A percentile compares a stretch with the other conserved stretches of the same genome.
Evolutionary conservation across 2,797 vertebrate species (phyloP).

Genomic region (Rhabdophis nuchalis): DNA sequence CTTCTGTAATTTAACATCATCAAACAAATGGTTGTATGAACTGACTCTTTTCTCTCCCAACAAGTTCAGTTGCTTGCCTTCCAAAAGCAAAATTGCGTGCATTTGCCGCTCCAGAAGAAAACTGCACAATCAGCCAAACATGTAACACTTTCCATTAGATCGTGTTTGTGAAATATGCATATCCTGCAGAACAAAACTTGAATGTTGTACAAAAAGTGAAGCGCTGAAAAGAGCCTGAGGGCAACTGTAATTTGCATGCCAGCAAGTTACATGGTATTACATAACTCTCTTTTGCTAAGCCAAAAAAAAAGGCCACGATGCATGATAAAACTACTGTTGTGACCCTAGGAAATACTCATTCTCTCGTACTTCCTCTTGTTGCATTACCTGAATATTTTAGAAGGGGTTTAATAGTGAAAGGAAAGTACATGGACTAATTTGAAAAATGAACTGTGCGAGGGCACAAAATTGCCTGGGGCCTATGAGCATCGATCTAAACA

Average conservation of each 20-base stretch:
- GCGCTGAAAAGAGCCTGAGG: constrained; percentile 27
- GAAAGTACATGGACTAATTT: not conserved
- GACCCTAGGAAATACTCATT: not conserved
- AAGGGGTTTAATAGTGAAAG: not conserved
- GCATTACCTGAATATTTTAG: not conserved
- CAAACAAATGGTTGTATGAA: not conserved
- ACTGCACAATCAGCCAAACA: constrained; percentile 38
- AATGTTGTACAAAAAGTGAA: constrained; percentile 41
- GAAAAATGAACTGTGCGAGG: not conserved
- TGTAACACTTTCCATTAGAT: constrained; percentile 42
- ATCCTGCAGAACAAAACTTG: constrained; percentile 43
- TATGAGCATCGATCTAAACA: not conserved
- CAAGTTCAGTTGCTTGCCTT: not conserved
- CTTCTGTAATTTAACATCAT: not conserved
- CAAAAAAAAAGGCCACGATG: not conserved
- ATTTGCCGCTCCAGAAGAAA: not conserved
- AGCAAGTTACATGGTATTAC: constrained; percentile 49
- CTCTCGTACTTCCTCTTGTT: not conserved
- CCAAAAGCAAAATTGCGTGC: not conserved
- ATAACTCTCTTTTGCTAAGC: constrained; percentile 23
- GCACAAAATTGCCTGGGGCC: not conserved
- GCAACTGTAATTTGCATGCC: constrained; percentile 39
- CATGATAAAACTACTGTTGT: not conserved
- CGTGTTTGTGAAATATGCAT: constrained; percentile 47
- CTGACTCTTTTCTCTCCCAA: not conserved